These are phyloP conservation scores for Aquatica leii DNA, from an alignment of 2,888 invertebrate genomes.

Conservation along the genomic window DNA sequence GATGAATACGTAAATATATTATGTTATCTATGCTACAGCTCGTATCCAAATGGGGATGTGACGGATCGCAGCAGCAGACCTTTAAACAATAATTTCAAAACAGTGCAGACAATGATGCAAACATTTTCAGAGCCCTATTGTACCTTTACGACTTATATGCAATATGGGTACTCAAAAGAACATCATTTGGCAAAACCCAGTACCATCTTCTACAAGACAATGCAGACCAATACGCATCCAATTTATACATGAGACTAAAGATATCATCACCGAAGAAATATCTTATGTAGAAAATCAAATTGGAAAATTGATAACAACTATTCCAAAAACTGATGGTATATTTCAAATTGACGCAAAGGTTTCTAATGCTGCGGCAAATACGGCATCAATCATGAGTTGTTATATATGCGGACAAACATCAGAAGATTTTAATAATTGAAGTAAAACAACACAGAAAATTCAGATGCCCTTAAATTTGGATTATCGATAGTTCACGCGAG, in stretches of 20 bases:
- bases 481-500: constrained; percentile 47
- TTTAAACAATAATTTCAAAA: constrained; percentile 46
- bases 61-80: constrained; percentile 43
- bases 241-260: constrained; percentile 38
- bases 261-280: constrained; percentile 39
- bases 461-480: constrained; percentile 44
- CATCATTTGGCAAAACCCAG: constrained; percentile 46
- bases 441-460: constrained; percentile 17
- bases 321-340: no score
- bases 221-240: constrained; percentile 42
- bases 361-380: constrained; percentile 38
- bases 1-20: no score
- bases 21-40: no score
- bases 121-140: constrained; percentile 45
- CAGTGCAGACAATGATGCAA: constrained; percentile 34
- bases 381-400: constrained; percentile 36
- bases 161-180: no score
- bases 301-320: no score
- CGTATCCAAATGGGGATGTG: constrained; percentile 44
- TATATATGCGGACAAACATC: constrained; percentile 33
- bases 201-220: constrained; percentile 44
- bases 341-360: constrained; percentile 41
- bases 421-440: constrained; percentile 27
- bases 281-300: constrained; percentile 23
- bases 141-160: constrained; percentile 13